These are phyloP conservation scores for Rhinopomastus cyanomelas DNA, from an alignment of 2,113 vertebrate species.

Conservation along the genomic window DNA sequence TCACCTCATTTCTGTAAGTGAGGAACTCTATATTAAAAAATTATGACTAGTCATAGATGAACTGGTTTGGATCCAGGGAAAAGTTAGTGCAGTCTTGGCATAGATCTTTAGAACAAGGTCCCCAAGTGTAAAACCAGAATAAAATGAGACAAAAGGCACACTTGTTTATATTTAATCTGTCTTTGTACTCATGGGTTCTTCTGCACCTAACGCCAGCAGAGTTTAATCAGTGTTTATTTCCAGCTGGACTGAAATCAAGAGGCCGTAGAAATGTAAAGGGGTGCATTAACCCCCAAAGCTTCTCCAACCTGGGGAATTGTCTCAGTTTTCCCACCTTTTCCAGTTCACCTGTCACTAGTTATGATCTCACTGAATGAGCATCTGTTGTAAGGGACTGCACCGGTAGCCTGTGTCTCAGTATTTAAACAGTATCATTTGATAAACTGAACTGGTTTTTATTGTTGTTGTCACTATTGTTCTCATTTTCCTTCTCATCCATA, in stretches of 20 bases:
- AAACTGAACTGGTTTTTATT: slow-evolving; percentile 12
- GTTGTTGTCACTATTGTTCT: not conserved
- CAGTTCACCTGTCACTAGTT: slow-evolving; percentile 28
- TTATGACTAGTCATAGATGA: slow-evolving; percentile 52
- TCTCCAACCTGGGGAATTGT: not conserved
- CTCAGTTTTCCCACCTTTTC: not conserved
- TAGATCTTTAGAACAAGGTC: not conserved
- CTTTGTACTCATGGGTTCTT: not conserved
- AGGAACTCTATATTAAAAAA: slow-evolving; percentile 55
- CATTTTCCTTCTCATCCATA: slow-evolving; percentile 22
- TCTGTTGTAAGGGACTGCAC: slow-evolving; percentile 24
- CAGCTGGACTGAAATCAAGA: not conserved
- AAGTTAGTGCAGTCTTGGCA: not conserved
- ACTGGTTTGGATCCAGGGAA: slow-evolving; percentile 17
- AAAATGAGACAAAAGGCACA: not conserved
- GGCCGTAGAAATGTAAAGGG: not conserved
- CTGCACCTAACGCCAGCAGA: not conserved
- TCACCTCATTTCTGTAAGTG: slow-evolving; percentile 56
- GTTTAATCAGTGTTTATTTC: slow-evolving; percentile 10
- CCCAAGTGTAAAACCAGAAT: not conserved
- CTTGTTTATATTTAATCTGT: not conserved
- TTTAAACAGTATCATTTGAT: slow-evolving; percentile 41
- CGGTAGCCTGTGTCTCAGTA: not conserved
- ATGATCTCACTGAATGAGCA: not conserved
- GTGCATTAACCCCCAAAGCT: not conserved